Evolutionary conservation across 1,140 invertebrate genomes (phyloP).

Genomic region (Penaeus vannamei): DNA sequence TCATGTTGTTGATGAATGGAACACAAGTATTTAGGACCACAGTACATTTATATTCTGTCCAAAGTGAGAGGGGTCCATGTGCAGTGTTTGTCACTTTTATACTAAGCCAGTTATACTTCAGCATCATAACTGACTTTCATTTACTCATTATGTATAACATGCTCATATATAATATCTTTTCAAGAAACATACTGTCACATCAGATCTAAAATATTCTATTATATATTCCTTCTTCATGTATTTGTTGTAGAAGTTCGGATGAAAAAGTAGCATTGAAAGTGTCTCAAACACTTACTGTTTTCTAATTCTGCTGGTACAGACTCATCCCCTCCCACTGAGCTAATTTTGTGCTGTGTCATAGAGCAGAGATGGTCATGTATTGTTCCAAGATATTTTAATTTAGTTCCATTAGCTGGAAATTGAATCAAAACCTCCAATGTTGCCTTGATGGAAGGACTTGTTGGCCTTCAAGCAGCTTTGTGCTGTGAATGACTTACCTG

Average conservation of each 20-base stretch:
- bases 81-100: slow-evolving; percentile 61
- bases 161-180: slow-evolving; percentile 48
- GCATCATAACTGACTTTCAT: slow-evolving; percentile 8
- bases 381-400: slow-evolving; percentile 46
- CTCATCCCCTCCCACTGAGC: slow-evolving; percentile 43
- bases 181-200: no score
- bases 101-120: slow-evolving; percentile 49
- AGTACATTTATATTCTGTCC: slow-evolving; percentile 64
- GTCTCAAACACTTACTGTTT: slow-evolving; percentile 20
- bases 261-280: slow-evolving; percentile 24
- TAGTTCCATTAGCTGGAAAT: slow-evolving; percentile 58
- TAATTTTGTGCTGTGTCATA: slow-evolving; percentile 51
- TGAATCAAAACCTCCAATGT: slow-evolving; percentile 65
- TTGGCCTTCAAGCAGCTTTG: slow-evolving; percentile 38
- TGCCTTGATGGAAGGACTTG: slow-evolving; percentile 58
- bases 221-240: no score
- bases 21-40: slow-evolving; percentile 54
- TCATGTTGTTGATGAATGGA: slow-evolving; percentile 49
- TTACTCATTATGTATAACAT: slow-evolving; percentile 52
- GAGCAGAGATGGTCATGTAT: slow-evolving; percentile 59
- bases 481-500: slow-evolving; percentile 8
- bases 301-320: slow-evolving; percentile 56
- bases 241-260: slow-evolving; percentile 17
- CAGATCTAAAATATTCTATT: no score
- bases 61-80: slow-evolving; percentile 64